Base-by-base conservation (phyloP, 2,797 vertebrate genomes). In the Sciurus carolinensis region DNA sequence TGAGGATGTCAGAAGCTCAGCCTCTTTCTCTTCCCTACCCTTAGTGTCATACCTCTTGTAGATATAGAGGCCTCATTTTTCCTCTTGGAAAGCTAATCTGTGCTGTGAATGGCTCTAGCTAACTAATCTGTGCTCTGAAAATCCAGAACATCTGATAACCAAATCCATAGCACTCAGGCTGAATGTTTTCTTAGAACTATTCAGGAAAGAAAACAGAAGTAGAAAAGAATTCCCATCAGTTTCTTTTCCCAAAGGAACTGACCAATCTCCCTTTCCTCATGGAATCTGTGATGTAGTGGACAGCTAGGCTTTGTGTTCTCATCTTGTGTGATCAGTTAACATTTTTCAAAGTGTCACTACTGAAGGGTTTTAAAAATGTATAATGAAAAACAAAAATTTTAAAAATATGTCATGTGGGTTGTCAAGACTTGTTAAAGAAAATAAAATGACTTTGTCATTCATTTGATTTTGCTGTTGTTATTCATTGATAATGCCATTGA, bases 61-160 rank as follows among this genome's bases (percentile, higher is more conserved):
- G 30, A n/a, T 54, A 30, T 0, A 17, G 50, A 8, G 14, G 6
- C 73, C 36, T 73, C 52, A 24, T 79, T 93, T 94, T 76, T 72
- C 91, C 15, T n/a, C 62, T 67, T 7, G 22, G 73, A 86, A 90
- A 75, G 50, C 62, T 80, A 24, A 66, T 88, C 52, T 77, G 9
- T 13, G 26, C 54, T 47, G 42, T 80, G n/a, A 11, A 42, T 72
- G 71, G 71, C 71, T 72, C 72, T 90, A 59, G 15, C 30, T 36
- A 90, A 72, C 50, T 90, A 39, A 62, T 82, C 50, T 87, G 42
- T 15, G 28, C 77, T 71, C 82, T 95, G 66, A 95, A 97, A 94
- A 94, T 91, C 80, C 28, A 76, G 92, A 75, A 72, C 22, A 72
- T n/a, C 30, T 0, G 0, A 69, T 96, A 47, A 82, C 42, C 73